Conservation (phyloP, 2,888 invertebrate species). For the Clitarchus hookeri region DNA sequence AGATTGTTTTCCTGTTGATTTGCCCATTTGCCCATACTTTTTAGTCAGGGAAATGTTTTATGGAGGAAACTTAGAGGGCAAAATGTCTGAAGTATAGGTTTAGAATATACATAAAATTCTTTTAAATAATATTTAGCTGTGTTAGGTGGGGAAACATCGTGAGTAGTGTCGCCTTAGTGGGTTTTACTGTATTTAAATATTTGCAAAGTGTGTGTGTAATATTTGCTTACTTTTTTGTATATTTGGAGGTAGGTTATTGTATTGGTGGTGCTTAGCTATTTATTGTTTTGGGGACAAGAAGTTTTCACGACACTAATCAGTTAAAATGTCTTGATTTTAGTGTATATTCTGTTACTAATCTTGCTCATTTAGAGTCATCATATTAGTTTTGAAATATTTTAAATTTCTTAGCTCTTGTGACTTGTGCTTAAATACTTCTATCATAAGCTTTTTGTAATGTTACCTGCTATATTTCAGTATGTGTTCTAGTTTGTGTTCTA, state of each 20-base stretch:
- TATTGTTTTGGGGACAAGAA: neutral
- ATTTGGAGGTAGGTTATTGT: neutral
- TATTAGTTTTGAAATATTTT: neutral
- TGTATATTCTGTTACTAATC: neutral
- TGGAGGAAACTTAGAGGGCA: no score
- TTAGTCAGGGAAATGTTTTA: no score
- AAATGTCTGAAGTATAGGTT: no score
- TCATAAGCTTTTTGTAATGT: neutral
- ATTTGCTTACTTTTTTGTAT: constrained; percentile 6
- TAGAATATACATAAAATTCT: no score
- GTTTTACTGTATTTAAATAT: neutral
- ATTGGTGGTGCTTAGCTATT: neutral
- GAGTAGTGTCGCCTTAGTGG: no score
- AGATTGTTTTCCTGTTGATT: no score
- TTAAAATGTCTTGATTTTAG: neutral
- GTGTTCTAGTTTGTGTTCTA: neutral
- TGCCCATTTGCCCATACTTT: no score
- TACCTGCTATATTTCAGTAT: neutral
- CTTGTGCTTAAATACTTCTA: no score
- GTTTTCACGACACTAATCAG: neutral
- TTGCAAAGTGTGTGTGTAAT: neutral
- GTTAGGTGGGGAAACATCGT: no score
- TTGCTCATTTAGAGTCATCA: neutral
- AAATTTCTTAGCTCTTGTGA: no score
- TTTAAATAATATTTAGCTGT: no score